Conservation (phyloP, 2,888 invertebrate genomes). For the Heliconius ismenius region DNA sequence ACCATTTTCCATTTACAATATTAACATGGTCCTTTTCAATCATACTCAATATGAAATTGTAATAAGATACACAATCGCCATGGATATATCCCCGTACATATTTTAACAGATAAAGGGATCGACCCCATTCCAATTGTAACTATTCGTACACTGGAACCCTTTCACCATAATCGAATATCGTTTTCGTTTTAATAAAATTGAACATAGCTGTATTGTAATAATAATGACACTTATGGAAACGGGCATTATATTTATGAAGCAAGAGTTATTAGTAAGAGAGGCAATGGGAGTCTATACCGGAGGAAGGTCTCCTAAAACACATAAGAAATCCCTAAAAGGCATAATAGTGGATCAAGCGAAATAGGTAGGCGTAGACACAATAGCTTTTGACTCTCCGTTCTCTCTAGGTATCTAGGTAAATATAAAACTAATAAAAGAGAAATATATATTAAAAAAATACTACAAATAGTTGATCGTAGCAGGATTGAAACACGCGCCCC, state of each 20-base stretch:
- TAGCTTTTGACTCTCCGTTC: neutral
- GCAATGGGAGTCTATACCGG: neutral
- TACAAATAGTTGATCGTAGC: neutral
- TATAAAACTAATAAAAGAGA: neutral
- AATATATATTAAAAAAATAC: neutral
- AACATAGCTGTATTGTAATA: conserved; percentile 58
- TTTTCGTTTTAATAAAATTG: conserved; percentile 63
- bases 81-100: conserved; percentile 44
- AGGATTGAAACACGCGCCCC: neutral
- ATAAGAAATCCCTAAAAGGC: too few species aligned
- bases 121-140: conserved; percentile 61
- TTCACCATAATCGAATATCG: conserved; percentile 72
- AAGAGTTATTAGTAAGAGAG: neutral
- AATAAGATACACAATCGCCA: conserved; percentile 19
- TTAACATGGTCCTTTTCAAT: conserved; percentile 1
- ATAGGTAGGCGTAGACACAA: too few species aligned
- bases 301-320: too few species aligned
- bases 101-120: conserved; percentile 52
- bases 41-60: conserved; percentile 15
- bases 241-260: neutral
- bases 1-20: neutral
- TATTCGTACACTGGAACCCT: conserved; percentile 68
- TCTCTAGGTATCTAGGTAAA: neutral
- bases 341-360: neutral
- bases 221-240: conserved; percentile 50